phyloP scores from a whole-genome alignment of 2,797 vertebrate species.

The Phalloptychus januarius region DNA sequence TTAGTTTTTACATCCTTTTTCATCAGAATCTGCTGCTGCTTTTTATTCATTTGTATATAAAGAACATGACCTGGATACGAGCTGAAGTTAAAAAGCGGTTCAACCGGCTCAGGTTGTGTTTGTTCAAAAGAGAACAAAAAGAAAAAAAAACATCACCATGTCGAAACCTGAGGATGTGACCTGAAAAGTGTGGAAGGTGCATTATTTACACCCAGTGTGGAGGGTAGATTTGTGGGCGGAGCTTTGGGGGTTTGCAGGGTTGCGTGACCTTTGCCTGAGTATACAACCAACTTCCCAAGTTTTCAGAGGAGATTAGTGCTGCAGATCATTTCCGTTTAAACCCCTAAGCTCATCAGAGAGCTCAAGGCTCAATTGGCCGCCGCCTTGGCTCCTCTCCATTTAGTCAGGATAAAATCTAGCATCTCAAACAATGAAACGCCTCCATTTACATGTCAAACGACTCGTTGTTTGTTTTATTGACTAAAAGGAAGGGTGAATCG shows the following conservation, averaged over 20 bases:
- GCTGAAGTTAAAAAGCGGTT: neutral
- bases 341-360: conserved; percentile 20
- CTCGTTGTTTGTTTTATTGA: neutral
- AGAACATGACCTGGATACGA: neutral
- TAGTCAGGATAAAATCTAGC: neutral
- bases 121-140: too few species aligned
- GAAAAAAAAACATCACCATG: neutral
- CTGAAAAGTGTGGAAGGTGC: conserved; percentile 19
- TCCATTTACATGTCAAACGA: neutral
- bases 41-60: neutral
- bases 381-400: neutral
- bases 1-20: neutral
- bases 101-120: neutral
- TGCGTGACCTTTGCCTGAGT: conserved; percentile 9
- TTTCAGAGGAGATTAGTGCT: neutral
- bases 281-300: neutral
- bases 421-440: neutral
- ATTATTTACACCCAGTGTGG: conserved; percentile 4
- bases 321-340: conserved; percentile 13
- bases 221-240: conserved; percentile 7
- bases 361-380: neutral
- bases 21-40: neutral
- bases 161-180: conserved; percentile 40
- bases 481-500: neutral
- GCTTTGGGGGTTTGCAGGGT: conserved; percentile 6